A percentile compares a stretch with the other conserved stretches of the same genome.
Evolutionary conservation across 92 coral and sea anemone genomes (phyloP).

Genomic region (Epizoanthus stellaris): DNA sequence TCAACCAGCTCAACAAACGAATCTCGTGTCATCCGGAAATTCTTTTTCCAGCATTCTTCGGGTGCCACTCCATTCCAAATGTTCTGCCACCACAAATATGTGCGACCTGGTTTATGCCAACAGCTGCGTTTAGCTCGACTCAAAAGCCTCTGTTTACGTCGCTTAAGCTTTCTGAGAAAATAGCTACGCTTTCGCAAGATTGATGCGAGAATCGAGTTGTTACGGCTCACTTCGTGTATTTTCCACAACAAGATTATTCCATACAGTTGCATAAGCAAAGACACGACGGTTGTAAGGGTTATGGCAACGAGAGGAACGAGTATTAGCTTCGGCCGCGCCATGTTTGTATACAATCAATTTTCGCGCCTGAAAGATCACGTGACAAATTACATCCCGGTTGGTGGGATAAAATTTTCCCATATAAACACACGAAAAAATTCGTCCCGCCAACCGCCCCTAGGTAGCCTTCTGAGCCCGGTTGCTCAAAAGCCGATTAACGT

Average conservation of each 20-base stretch:
- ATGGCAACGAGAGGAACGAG: not conserved
- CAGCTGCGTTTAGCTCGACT: slow-evolving; percentile 48
- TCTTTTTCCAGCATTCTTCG: slow-evolving; percentile 55
- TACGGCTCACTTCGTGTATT: slow-evolving; percentile 28
- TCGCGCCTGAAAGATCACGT: too few species aligned
- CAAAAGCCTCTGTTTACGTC: slow-evolving; percentile 43
- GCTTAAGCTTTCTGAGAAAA: slow-evolving; percentile 39
- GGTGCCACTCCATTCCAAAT: slow-evolving; percentile 58
- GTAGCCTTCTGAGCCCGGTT: too few species aligned
- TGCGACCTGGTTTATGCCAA: slow-evolving; percentile 57
- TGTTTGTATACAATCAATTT: too few species aligned
- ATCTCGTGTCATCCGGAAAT: slow-evolving; percentile 50
- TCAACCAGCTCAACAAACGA: slow-evolving; percentile 23
- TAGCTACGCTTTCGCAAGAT: slow-evolving; percentile 42
- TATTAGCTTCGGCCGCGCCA: too few species aligned
- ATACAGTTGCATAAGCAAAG: slow-evolving; percentile 17
- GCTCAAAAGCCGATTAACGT: too few species aligned
- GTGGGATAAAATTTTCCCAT: too few species aligned
- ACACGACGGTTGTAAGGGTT: slow-evolving; percentile 3
- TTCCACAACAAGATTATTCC: slow-evolving; percentile 27
- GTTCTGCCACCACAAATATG: slow-evolving; percentile 61
- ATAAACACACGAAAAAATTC: too few species aligned
- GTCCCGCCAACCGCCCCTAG: too few species aligned
- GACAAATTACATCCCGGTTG: too few species aligned
- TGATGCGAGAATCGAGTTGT: slow-evolving; percentile 21